Conservation (phyloP, 2,113 vertebrate species). For the Pachycephala philippinensis region DNA sequence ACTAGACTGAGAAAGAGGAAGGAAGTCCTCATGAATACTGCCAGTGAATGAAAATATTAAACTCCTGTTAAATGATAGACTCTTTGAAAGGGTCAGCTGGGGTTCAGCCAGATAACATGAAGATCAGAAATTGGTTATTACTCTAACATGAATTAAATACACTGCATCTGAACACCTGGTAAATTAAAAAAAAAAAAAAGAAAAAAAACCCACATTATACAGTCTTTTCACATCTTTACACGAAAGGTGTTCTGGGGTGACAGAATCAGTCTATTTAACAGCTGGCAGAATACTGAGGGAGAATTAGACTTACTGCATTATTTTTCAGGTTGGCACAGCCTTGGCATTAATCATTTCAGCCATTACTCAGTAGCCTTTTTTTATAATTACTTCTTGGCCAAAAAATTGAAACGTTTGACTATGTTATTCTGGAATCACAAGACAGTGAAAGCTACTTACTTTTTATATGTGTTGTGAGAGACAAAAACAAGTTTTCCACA, state of each 20-base stretch:
- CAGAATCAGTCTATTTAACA: neutral
- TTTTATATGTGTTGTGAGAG: conserved; percentile 81
- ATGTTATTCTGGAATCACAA: neutral
- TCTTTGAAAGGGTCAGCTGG: neutral
- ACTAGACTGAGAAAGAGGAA: neutral
- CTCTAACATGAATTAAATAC: neutral
- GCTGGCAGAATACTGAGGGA: neutral
- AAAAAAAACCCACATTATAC: too few relatives aligned
- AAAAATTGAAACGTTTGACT: neutral
- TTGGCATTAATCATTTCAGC: neutral
- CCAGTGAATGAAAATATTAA: neutral
- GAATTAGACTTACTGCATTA: neutral
- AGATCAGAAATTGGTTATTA: neutral
- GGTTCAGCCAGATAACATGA: neutral
- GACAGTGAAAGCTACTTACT: conserved; percentile 76
- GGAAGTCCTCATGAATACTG: neutral
- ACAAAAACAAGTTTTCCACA: conserved; percentile 85
- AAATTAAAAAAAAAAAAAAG: too few relatives aligned
- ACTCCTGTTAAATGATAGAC: neutral
- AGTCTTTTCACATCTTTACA: neutral
- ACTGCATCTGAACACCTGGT: neutral
- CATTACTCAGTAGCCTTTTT: neutral
- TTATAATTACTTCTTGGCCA: neutral
- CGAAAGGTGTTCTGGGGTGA: neutral
- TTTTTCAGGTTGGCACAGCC: neutral